Conservation (phyloP, 2,797 vertebrate species). For the Rhyacichthys aspro region DNA sequence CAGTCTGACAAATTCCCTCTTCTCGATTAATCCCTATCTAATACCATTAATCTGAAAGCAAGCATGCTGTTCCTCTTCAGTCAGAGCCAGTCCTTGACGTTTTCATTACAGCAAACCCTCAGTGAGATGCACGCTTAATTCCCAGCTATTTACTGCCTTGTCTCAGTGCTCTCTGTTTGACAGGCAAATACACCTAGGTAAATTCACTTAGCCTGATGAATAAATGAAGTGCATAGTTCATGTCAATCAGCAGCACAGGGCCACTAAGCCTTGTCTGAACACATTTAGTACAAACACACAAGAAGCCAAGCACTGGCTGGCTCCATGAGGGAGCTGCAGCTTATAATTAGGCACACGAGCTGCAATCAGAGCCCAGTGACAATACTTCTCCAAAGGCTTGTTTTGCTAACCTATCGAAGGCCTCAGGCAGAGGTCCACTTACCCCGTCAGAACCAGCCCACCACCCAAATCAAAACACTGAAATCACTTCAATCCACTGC, state of each 20-base stretch:
- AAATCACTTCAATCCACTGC: constrained; percentile 96
- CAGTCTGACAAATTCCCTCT: constrained; percentile 64
- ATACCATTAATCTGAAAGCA: constrained; percentile 71
- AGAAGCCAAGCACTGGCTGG: constrained; percentile 77
- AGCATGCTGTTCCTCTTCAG: constrained; percentile 58
- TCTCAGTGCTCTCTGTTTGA: constrained; percentile 34
- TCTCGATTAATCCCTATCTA: constrained; percentile 68
- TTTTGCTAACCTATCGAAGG: constrained; percentile 95
- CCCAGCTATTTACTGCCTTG: constrained; percentile 55
- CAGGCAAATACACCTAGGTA: constrained; percentile 46
- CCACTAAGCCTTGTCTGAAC: constrained; percentile 39
- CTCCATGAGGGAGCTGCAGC: constrained; percentile 75
- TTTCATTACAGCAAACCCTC: constrained; percentile 61
- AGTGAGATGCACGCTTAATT: constrained; percentile 59
- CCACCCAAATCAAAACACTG: constrained; percentile 95
- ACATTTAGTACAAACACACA: constrained; percentile 29
- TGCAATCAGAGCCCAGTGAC: constrained; percentile 93
- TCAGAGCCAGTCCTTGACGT: constrained; percentile 50
- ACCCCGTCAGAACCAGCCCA: constrained; percentile 93
- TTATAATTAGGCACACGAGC: constrained; percentile 91
- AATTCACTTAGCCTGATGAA: constrained; percentile 57
- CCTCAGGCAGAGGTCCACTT: constrained; percentile 97
- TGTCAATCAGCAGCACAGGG: constrained; percentile 46
- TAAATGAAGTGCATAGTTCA: constrained; percentile 37
- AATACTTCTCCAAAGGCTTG: constrained; percentile 86